Base-by-base conservation (phyloP, 2,797 vertebrate species). In the Cryptoblepharus egeriae region DNA sequence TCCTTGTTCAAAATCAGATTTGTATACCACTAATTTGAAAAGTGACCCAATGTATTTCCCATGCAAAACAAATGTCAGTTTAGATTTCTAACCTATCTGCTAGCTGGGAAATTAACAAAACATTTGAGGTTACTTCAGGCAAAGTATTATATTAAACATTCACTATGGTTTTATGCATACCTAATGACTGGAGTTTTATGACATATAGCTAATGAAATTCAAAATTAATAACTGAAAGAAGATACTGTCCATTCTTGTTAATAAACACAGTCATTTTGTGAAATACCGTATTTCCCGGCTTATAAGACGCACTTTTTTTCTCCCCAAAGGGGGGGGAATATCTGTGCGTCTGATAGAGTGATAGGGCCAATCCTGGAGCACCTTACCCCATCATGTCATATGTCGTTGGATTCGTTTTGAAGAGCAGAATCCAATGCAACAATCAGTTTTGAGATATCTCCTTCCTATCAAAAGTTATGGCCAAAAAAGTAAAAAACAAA, bases 21-120 rank as follows among this genome's bases (percentile, higher is more conserved):
- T 72, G 8, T 74, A 74, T 67, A 74, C 60, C 35, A 84, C n/a
- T 79, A 74, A 67, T 42, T 79, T 57, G 60, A 42, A 26, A 57
- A 26, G 4, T 35, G 39, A 76, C 58, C n/a, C 37, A 18, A 22
- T 26, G 20, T 32, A 78, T 57, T 63, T 81, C 18, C 35, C 52
- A 68, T n/a, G 63, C 45, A 71, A 71, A 71, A 80, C 67, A 22
- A 70, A 68, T 63, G 69, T 30, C 22, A 28, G 39, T 35, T 72
- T 63, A 75, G 18, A 75, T 67, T 67, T 75, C 32, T 81, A 52
- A 63, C 64, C 32, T 58, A 32, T 67, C 35, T n/a, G 5, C 55
- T 45, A 60, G 5, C 55, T 58, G 42, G 26, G 55, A 70, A 70
- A 77, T 70, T 77, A 82, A 77, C 42, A 69, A 68, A 61, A 68